phyloP scores from a whole-genome alignment of 2,888 invertebrate species.

The Mythimna impura region DNA sequence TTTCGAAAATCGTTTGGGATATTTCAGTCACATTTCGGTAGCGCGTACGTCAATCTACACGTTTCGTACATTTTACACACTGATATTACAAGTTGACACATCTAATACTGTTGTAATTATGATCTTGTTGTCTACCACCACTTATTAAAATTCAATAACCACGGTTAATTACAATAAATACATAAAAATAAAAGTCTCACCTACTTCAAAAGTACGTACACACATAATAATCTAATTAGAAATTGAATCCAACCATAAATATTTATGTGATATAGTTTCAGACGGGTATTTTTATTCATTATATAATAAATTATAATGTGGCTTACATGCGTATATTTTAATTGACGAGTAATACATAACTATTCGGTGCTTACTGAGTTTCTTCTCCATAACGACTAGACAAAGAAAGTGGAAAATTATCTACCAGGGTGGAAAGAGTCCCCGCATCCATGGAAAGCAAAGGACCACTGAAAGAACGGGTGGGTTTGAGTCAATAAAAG shows the following conservation, averaged over 20 bases:
- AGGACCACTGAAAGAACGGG: no score
- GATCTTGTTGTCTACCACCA: background rate
- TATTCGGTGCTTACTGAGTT: background rate
- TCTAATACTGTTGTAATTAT: no score
- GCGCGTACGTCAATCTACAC: no score
- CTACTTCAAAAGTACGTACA: slow-evolving; percentile 4
- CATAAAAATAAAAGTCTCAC: slow-evolving; percentile 24
- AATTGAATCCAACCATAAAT: slow-evolving; percentile 39
- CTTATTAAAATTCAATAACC: background rate
- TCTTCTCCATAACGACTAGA: no score
- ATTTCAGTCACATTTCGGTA: no score
- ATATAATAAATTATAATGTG: slow-evolving; percentile 19
- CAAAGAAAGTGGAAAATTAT: no score
- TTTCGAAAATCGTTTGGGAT: no score
- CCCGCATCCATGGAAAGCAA: no score
- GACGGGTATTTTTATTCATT: slow-evolving; percentile 24
- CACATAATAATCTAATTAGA: slow-evolving; percentile 43
- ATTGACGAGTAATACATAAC: slow-evolving; percentile 15
- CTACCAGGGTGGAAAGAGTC: no score
- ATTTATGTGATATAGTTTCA: slow-evolving; percentile 32
- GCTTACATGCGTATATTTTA: slow-evolving; percentile 8
- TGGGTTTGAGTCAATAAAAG: no score
- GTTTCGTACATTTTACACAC: no score
- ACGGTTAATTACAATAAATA: background rate
- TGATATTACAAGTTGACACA: no score